Evolutionary conservation across 1,140 invertebrate species (phyloP).

Genomic region (Steinernema khuongi): DNA sequence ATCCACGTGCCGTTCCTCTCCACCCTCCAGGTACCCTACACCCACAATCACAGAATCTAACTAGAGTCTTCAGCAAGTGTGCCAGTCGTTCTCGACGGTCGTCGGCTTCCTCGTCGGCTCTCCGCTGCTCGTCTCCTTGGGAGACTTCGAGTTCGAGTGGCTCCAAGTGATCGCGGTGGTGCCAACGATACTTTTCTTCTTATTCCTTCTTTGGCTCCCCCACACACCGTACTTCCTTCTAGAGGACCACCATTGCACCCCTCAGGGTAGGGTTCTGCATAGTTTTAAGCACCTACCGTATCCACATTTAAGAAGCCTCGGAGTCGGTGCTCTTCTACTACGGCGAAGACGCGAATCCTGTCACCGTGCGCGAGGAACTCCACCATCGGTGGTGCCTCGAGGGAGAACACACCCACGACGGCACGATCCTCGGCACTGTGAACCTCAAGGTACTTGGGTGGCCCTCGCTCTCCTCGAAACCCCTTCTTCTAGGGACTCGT

Average conservation of each 20-base stretch:
- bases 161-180: conserved; percentile 32
- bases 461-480: conserved; percentile 24
- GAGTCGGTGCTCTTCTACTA: conserved; percentile 15
- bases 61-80: conserved; percentile 33
- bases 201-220: conserved; percentile 11
- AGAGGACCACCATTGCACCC: conserved; percentile 10
- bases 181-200: conserved; percentile 23
- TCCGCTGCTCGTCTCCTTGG: conserved; percentile 28
- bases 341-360: conserved; percentile 3
- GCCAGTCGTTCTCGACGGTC: conserved; percentile 32
- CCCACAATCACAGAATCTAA: background rate
- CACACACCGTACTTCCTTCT: conserved; percentile 25
- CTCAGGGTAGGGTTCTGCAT: background rate
- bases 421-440: background rate
- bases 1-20: conserved; percentile 29
- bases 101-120: conserved; percentile 35
- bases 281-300: too few species aligned
- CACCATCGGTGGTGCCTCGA: background rate
- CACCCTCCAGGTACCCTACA: conserved; percentile 30
- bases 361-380: background rate
- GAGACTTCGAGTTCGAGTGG: conserved; percentile 27
- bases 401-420: conserved; percentile 6
- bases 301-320: background rate
- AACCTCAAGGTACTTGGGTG: conserved; percentile 18
- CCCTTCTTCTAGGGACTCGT: conserved; percentile 25